A percentile compares a stretch with the other conserved stretches of the same genome.
These are phyloP conservation scores for Caenorhabditis angaria DNA, from an alignment of 2,888 invertebrate species.

Conservation along the genomic window DNA sequence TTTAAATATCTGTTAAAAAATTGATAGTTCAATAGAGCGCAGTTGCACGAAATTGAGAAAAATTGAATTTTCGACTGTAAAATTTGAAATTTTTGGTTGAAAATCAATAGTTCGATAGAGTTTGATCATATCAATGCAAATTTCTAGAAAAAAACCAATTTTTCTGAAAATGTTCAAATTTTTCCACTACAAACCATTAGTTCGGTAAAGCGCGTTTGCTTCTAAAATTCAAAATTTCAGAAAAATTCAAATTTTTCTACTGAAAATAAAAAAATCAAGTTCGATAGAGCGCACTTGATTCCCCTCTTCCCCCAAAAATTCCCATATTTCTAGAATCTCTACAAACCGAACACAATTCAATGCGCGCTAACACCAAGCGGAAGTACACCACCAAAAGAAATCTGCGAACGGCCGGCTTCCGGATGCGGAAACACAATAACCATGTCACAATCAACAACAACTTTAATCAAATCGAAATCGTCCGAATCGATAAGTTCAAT, in stretches of 20 bases:
- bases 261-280: not conserved
- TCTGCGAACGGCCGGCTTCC: constrained; percentile 21
- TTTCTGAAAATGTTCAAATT: too few species aligned
- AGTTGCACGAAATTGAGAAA: too few species aligned
- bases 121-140: too few species aligned
- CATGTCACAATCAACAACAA: not conserved
- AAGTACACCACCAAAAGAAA: constrained; percentile 1
- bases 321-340: constrained; percentile 3
- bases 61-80: too few species aligned
- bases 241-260: not conserved
- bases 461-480: constrained; percentile 43
- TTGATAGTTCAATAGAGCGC: too few species aligned
- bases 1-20: too few species aligned
- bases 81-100: too few species aligned
- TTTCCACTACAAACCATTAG: too few species aligned
- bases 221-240: not conserved
- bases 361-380: not conserved
- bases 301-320: not conserved
- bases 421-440: constrained; percentile 17
- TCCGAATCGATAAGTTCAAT: constrained; percentile 50
- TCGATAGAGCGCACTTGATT: not conserved
- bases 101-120: too few species aligned
- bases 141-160: too few species aligned
- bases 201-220: too few species aligned
- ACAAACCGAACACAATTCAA: not conserved